A percentile compares a stretch with the other conserved stretches of the same genome.
Evolutionary conservation across 2,797 vertebrate species (phyloP).

Genomic region (Tolypeutes matacus): DNA sequence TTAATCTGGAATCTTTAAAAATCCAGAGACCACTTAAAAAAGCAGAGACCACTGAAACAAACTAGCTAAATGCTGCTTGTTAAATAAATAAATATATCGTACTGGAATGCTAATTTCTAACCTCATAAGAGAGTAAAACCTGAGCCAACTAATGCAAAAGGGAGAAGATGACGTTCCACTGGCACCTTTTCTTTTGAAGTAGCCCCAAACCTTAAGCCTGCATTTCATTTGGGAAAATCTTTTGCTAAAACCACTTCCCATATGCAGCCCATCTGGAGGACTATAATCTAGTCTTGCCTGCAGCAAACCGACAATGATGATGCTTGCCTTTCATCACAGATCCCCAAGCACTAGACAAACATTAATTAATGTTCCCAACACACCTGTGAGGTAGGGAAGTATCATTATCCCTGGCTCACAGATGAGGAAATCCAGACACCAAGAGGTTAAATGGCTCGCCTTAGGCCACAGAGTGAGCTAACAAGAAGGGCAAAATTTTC

Average conservation of each 20-base stretch:
- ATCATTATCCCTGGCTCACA: constrained; percentile 78
- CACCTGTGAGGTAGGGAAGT: constrained; percentile 83
- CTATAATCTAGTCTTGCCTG: constrained; percentile 84
- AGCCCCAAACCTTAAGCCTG: constrained; percentile 77
- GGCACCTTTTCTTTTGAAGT: constrained; percentile 83
- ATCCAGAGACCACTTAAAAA: not conserved
- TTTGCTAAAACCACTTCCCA: constrained; percentile 83
- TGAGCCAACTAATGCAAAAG: constrained; percentile 36
- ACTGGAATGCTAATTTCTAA: not conserved
- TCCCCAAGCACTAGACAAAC: constrained; percentile 81
- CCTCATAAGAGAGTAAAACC: not conserved
- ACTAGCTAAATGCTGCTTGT: not conserved
- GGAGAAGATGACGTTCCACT: constrained; percentile 48
- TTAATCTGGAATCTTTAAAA: constrained; percentile 4
- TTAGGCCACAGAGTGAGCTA: constrained; percentile 71
- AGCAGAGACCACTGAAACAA: constrained; percentile 15
- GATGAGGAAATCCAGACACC: constrained; percentile 82
- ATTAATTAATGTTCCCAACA: constrained; percentile 83
- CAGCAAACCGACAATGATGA: constrained; percentile 76
- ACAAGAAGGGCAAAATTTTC: constrained; percentile 58
- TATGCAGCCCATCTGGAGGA: constrained; percentile 79
- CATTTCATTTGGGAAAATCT: constrained; percentile 83
- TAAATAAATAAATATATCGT: not conserved
- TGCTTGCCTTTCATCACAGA: constrained; percentile 80
- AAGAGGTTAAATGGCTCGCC: constrained; percentile 83